These are phyloP conservation scores for Andrena bicolor DNA, from an alignment of 2,888 invertebrate species.

Conservation along the genomic window DNA sequence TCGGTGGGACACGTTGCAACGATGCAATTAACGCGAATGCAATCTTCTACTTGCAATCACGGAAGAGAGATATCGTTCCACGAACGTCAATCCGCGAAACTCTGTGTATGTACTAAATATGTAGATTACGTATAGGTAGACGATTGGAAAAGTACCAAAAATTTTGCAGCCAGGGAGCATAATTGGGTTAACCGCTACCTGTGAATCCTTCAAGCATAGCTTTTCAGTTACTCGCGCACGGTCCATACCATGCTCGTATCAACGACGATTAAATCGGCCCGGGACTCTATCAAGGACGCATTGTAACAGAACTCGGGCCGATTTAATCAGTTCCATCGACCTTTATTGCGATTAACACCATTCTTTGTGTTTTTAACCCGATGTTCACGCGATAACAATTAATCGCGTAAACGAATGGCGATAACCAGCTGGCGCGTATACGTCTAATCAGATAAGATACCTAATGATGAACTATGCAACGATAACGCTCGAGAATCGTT, in stretches of 20 bases:
- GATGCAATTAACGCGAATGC: no score
- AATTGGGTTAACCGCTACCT: no score
- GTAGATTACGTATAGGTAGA: no score
- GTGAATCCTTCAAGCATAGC: no score
- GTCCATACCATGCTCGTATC: neutral
- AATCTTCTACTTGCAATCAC: no score
- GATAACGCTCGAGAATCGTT: neutral
- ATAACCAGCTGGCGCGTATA: neutral
- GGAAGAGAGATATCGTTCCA: no score
- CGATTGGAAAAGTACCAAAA: no score
- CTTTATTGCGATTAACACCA: constrained; percentile 18
- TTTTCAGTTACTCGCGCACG: no score
- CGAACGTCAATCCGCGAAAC: no score
- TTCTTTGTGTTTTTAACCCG: neutral
- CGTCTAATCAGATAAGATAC: constrained; percentile 35
- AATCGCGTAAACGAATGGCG: neutral
- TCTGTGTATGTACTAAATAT: no score
- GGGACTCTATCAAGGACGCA: constrained; percentile 8
- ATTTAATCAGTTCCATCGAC: constrained; percentile 30
- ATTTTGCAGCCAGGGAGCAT: no score
- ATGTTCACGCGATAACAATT: constrained; percentile 13
- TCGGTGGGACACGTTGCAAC: no score
- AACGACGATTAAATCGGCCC: neutral
- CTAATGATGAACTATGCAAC: neutral
- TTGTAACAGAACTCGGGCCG: neutral